Evolutionary conservation across 1,140 invertebrate genomes (phyloP).

Genomic region (Homalodisca vitripennis): DNA sequence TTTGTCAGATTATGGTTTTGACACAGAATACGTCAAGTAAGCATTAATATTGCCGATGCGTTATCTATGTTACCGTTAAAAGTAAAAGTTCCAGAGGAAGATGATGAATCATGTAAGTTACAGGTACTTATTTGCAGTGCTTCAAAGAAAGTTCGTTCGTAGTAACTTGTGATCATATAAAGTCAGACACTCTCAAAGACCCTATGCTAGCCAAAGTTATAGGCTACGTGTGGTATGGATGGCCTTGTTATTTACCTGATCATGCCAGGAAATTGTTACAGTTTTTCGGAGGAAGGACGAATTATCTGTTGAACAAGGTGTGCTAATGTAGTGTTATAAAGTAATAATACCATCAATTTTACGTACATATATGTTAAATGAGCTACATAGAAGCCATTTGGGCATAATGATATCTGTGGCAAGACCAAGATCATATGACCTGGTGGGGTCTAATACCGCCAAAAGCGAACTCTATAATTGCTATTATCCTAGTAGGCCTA

Average conservation of each 20-base stretch:
- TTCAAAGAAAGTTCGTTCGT: conserved; percentile 8
- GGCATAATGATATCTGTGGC: background rate
- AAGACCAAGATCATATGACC: background rate
- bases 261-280: background rate
- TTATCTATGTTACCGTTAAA: conserved; percentile 38
- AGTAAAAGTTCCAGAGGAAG: conserved; percentile 13
- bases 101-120: background rate
- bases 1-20: conserved; percentile 39
- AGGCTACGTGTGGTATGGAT: conserved; percentile 17
- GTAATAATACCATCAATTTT: conserved; percentile 28
- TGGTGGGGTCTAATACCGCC: background rate
- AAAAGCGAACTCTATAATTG: conserved; percentile 2
- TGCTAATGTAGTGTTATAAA: conserved; percentile 16
- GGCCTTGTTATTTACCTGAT: conserved; percentile 8
- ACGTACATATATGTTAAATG: conserved; percentile 19
- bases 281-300: conserved; percentile 28
- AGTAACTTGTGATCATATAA: conserved; percentile 10
- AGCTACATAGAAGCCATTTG: conserved; percentile 28
- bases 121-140: conserved; percentile 21
- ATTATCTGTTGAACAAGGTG: conserved; percentile 18
- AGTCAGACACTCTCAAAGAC: conserved; percentile 30
- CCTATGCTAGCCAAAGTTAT: background rate
- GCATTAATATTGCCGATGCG: conserved; percentile 41
- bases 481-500: background rate
- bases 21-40: conserved; percentile 37